Evolutionary conservation across 1,140 invertebrate species (phyloP).

Genomic region (Coelopa frigida): DNA sequence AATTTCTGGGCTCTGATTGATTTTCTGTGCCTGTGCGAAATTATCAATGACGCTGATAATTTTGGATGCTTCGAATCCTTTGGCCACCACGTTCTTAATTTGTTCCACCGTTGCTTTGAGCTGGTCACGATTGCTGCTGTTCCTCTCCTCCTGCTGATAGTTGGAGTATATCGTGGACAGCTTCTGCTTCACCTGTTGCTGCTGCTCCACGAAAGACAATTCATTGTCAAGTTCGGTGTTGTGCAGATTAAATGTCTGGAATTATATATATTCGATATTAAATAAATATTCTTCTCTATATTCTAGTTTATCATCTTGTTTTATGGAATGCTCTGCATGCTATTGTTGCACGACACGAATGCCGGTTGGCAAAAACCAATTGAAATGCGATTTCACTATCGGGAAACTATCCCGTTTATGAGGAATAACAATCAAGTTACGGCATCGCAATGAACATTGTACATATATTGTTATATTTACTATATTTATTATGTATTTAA

Average conservation of each 20-base stretch:
- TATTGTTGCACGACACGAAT: no score
- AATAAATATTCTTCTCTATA: no score
- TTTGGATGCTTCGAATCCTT: slow-evolving; percentile 30
- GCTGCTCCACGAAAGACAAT: slow-evolving; percentile 44
- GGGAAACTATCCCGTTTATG: not conserved
- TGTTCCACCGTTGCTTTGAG: slow-evolving; percentile 32
- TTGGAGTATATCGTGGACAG: slow-evolving; percentile 28
- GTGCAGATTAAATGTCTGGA: slow-evolving; percentile 46
- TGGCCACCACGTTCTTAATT: slow-evolving; percentile 32
- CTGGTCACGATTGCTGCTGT: slow-evolving; percentile 1
- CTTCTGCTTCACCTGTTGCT: slow-evolving; percentile 42
- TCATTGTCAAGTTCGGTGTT: slow-evolving; percentile 41
- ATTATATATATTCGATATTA: no score
- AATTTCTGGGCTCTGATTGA: slow-evolving; percentile 25
- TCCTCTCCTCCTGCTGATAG: slow-evolving; percentile 24
- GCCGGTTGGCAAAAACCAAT: slow-evolving; percentile 4
- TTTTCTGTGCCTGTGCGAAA: slow-evolving; percentile 38
- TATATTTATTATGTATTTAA: not conserved
- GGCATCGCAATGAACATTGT: slow-evolving; percentile 1
- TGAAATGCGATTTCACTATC: slow-evolving; percentile 1
- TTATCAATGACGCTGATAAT: slow-evolving; percentile 41
- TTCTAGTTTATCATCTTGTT: no score
- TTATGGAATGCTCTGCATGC: no score
- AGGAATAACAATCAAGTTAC: not conserved
- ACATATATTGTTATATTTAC: not conserved